Evolutionary conservation across 2,113 vertebrate genomes (phyloP).

Genomic region (Ceyx cyanopectus): DNA sequence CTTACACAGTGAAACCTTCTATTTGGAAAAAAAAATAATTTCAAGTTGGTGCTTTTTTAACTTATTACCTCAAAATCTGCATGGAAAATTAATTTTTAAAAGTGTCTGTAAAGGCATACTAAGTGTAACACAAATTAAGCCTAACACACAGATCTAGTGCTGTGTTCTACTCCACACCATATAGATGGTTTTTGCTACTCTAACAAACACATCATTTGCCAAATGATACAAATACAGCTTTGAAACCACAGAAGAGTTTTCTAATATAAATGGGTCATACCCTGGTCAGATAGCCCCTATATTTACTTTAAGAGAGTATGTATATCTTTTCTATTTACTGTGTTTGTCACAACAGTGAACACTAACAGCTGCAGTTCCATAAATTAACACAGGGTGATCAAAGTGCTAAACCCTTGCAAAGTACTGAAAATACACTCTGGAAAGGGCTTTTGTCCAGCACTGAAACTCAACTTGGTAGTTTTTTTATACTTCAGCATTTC

Average conservation of each 20-base stretch:
- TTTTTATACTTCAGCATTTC: neutral
- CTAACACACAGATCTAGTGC: neutral
- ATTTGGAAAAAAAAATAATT: slow-evolving; percentile 31
- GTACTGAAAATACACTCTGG: neutral
- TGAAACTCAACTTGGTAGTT: neutral
- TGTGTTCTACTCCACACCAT: neutral
- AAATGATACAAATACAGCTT: slow-evolving; percentile 3
- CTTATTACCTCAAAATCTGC: slow-evolving; percentile 90
- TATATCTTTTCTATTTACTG: neutral
- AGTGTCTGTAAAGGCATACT: slow-evolving; percentile 15
- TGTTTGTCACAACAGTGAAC: neutral
- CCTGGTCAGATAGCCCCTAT: neutral
- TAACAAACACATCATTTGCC: slow-evolving; percentile 19
- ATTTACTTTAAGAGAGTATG: slow-evolving; percentile 8
- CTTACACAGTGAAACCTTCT: slow-evolving; percentile 2
- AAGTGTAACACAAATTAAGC: neutral
- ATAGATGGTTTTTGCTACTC: slow-evolving; percentile 2
- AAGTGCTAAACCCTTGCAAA: neutral
- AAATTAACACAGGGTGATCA: neutral
- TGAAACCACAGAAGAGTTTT: neutral
- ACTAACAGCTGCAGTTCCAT: slow-evolving; percentile 9
- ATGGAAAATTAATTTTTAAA: slow-evolving; percentile 2
- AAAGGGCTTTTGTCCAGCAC: neutral
- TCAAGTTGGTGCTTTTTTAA: slow-evolving; percentile 90
- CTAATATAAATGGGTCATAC: neutral